Evolutionary conservation across 2,797 vertebrate species (phyloP).

Genomic region (Micrastur ruficollis): DNA sequence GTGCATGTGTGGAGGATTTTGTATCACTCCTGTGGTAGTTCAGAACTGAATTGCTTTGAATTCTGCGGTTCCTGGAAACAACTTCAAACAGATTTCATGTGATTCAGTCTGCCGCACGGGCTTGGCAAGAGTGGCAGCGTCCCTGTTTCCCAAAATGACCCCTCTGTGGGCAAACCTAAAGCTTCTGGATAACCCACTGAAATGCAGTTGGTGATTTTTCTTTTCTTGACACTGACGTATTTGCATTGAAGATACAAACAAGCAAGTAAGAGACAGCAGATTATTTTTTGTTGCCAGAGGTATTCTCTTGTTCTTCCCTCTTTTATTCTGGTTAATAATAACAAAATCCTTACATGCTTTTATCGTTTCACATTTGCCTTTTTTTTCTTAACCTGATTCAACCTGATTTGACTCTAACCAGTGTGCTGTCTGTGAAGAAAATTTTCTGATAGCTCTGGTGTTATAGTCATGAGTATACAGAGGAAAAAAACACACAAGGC

Average conservation of each 20-base stretch:
- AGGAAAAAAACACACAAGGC: background rate
- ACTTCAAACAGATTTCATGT: accelerated
- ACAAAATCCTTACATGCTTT: background rate
- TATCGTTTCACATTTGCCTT: background rate
- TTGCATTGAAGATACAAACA: background rate
- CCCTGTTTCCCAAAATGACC: background rate
- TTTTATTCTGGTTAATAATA: background rate
- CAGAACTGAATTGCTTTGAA: background rate
- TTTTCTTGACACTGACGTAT: background rate
- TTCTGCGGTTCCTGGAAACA: background rate
- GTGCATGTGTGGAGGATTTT: accelerated
- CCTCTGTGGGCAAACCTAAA: background rate
- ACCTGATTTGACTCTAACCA: background rate
- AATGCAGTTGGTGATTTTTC: background rate
- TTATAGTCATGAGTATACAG: background rate
- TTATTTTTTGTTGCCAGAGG: background rate
- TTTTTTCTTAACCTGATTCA: background rate
- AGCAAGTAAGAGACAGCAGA: background rate
- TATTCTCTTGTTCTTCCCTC: background rate
- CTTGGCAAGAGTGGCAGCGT: too few species aligned
- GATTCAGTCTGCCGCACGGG: background rate
- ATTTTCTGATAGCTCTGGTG: background rate
- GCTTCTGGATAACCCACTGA: background rate
- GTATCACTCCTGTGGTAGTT: background rate
- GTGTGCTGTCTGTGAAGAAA: background rate